Evolutionary conservation across 2,888 invertebrate genomes (phyloP).

Genomic region (Aphodius sticticus): DNA sequence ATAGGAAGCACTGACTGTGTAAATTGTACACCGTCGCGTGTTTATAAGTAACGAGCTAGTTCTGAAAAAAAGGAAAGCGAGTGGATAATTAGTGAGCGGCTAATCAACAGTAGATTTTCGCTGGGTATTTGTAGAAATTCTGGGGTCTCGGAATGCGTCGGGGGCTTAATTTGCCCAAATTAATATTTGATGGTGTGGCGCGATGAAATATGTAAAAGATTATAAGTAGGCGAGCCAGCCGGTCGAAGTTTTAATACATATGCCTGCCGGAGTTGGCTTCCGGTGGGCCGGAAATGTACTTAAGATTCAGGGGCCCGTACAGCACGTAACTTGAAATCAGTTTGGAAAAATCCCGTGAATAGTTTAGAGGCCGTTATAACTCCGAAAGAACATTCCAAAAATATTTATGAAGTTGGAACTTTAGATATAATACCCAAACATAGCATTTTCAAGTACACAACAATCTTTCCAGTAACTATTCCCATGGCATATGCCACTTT

Average conservation of each 20-base stretch:
- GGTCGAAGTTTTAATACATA: not conserved
- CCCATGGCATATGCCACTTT: too few species aligned
- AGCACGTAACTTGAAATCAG: not conserved
- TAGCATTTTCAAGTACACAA: not conserved
- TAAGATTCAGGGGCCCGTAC: not conserved
- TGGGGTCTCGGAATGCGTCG: not conserved
- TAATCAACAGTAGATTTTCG: not conserved
- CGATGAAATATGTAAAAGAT: conserved; percentile 4
- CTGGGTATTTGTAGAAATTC: not conserved
- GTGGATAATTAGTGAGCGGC: not conserved
- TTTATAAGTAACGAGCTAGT: too few species aligned
- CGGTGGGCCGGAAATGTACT: not conserved
- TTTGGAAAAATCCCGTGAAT: conserved; percentile 13
- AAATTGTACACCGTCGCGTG: too few species aligned
- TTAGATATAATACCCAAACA: conserved; percentile 16
- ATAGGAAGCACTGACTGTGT: too few species aligned
- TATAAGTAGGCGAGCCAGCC: not conserved
- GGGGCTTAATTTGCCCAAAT: not conserved
- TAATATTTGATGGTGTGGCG: not conserved
- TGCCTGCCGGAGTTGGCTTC: not conserved
- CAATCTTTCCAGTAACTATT: too few species aligned
- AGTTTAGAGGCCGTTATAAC: conserved; percentile 29
- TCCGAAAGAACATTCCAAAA: conserved; percentile 40
- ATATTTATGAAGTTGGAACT: conserved; percentile 42
- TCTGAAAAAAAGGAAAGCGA: not conserved